Evolutionary conservation across 2,797 vertebrate genomes (phyloP).

Genomic region (Bucorvus abyssinicus): DNA sequence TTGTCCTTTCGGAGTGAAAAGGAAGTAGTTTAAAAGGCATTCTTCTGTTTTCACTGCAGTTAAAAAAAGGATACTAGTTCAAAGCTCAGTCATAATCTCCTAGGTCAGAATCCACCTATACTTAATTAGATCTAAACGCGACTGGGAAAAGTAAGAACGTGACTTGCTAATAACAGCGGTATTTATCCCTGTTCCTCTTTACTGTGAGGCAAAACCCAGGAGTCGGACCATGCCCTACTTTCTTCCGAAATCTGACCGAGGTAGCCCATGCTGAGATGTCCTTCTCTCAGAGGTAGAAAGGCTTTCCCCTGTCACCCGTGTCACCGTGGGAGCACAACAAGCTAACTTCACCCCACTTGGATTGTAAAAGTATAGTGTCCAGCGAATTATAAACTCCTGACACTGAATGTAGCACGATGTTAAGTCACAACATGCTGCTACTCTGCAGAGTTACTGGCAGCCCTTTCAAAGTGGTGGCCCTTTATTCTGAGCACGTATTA

Average conservation of each 20-base stretch:
- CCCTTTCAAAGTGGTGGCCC: neutral
- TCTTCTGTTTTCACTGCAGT: neutral
- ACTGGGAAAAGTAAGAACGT: neutral
- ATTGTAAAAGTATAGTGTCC: neutral
- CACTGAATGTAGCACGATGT: neutral
- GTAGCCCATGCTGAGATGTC: neutral
- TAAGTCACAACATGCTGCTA: neutral
- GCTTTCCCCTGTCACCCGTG: neutral
- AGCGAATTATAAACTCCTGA: neutral
- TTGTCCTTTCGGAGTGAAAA: neutral
- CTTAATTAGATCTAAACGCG: neutral
- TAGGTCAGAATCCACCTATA: neutral
- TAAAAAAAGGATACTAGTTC: neutral
- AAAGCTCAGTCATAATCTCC: neutral
- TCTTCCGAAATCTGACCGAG: neutral
- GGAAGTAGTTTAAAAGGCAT: neutral
- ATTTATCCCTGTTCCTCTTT: neutral
- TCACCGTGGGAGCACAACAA: neutral
- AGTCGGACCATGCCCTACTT: neutral
- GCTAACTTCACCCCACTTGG: neutral
- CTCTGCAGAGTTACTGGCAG: neutral
- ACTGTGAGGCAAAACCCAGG: neutral
- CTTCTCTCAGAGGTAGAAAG: neutral
- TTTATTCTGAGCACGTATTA: neutral
- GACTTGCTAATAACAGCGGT: neutral